Conservation (phyloP, 2,113 vertebrate genomes). For the Pseudopodoces humilis region DNA sequence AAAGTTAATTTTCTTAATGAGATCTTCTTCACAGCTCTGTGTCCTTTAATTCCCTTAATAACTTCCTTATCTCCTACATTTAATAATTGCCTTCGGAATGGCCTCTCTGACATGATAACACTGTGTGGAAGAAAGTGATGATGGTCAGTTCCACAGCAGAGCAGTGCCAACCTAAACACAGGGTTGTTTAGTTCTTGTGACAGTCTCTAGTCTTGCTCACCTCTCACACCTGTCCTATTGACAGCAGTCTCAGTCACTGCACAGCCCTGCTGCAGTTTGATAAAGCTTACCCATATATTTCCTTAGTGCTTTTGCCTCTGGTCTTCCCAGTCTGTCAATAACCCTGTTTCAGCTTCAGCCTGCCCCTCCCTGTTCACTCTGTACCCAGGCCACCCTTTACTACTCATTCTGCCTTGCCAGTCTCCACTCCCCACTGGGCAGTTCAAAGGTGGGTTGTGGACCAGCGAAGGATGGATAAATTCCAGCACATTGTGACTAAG, state of each 20-base stretch:
- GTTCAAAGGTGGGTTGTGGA: neutral
- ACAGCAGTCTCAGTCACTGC: neutral
- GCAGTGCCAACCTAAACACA: neutral
- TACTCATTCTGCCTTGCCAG: neutral
- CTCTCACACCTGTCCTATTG: neutral
- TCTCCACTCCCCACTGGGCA: neutral
- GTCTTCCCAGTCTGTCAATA: neutral
- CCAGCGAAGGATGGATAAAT: neutral
- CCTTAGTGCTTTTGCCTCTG: neutral
- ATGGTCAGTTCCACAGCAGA: neutral
- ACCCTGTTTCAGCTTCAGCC: neutral
- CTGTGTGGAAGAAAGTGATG: neutral
- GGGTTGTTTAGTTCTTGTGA: neutral
- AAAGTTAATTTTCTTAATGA: neutral
- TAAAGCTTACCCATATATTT: neutral
- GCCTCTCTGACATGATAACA: neutral
- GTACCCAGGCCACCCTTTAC: neutral
- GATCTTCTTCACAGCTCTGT: neutral
- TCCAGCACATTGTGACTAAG: neutral
- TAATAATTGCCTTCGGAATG: neutral
- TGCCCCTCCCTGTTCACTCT: neutral
- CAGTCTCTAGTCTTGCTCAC: neutral
- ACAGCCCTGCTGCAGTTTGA: neutral
- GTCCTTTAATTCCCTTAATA: neutral
- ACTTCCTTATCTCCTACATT: neutral